Conservation (phyloP, 2,797 vertebrate species). For the Pseudopleuronectes americanus region DNA sequence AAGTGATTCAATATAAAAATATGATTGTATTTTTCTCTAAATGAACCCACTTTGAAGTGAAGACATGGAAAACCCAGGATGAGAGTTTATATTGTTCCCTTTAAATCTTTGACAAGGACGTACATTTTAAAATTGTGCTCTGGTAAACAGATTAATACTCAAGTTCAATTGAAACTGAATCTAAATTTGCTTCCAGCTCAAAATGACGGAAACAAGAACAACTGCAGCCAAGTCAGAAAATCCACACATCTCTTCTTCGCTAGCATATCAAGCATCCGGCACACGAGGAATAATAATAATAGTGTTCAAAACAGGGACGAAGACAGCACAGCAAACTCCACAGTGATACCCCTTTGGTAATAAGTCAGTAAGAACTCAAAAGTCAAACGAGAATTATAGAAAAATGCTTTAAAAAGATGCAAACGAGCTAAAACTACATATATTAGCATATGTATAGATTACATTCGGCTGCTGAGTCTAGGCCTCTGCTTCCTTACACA, state of each 20-base stretch:
- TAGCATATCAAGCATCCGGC: neutral
- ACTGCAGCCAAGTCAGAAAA: conserved; percentile 5
- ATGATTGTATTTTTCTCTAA: too few relatives aligned
- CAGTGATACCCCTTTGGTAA: conserved; percentile 41
- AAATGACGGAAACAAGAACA: neutral
- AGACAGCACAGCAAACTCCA: conserved; percentile 43
- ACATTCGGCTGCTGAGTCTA: conserved; percentile 42
- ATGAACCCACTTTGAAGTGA: too few relatives aligned
- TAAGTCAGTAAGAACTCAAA: conserved; percentile 24
- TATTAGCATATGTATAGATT: conserved; percentile 24
- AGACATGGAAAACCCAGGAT: conserved; percentile 12
- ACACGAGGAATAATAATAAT: conserved; percentile 5
- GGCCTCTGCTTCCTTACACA: conserved; percentile 21
- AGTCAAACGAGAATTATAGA: conserved; percentile 9
- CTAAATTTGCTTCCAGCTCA: conserved; percentile 3
- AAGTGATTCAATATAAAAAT: too few relatives aligned
- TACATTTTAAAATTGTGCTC: neutral
- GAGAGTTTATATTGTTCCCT: conserved; percentile 29
- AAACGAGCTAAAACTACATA: conserved; percentile 24
- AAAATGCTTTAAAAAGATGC: conserved; percentile 40
- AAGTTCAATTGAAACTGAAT: neutral
- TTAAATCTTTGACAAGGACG: conserved; percentile 20
- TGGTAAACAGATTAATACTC: neutral
- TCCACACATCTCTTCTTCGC: accelerated
- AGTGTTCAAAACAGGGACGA: conserved; percentile 34